phyloP scores from a whole-genome alignment of 2,888 invertebrate species.

The Eristalinus sepulchralis region DNA sequence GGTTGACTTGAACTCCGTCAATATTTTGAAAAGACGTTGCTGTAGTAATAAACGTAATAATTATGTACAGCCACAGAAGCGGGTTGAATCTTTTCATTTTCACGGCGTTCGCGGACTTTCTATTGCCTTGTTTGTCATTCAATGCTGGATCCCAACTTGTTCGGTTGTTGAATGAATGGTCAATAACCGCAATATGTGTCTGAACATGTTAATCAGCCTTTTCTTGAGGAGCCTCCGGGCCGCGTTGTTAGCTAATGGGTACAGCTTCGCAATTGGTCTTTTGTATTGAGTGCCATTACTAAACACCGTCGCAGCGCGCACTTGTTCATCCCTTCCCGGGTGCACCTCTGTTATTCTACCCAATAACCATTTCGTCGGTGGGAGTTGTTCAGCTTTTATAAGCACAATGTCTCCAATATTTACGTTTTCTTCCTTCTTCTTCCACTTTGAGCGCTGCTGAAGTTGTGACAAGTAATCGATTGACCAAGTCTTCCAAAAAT shows the following conservation, averaged over 20 bases:
- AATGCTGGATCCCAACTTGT: neutral
- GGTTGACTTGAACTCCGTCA: neutral
- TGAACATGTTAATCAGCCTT: neutral
- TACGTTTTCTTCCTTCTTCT: neutral
- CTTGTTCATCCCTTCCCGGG: no score
- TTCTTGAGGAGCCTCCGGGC: no score
- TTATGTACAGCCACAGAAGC: no score
- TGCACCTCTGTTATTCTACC: neutral
- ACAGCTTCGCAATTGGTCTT: no score
- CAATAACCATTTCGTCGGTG: neutral
- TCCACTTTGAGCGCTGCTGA: neutral
- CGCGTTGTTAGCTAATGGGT: no score
- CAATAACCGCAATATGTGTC: neutral
- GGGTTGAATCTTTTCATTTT: no score
- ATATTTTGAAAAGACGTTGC: neutral
- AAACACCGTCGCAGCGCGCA: no score
- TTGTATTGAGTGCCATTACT: no score
- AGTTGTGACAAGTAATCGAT: constrained; percentile 14
- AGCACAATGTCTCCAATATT: neutral
- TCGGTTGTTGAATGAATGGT: neutral
- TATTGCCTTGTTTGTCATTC: neutral
- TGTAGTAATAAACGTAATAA: no score
- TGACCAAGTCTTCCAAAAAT: constrained; percentile 46
- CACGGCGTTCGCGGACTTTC: neutral
- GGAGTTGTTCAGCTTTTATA: neutral